phyloP scores from a whole-genome alignment of 1,140 invertebrate species.

The Eulimnadia texana region DNA sequence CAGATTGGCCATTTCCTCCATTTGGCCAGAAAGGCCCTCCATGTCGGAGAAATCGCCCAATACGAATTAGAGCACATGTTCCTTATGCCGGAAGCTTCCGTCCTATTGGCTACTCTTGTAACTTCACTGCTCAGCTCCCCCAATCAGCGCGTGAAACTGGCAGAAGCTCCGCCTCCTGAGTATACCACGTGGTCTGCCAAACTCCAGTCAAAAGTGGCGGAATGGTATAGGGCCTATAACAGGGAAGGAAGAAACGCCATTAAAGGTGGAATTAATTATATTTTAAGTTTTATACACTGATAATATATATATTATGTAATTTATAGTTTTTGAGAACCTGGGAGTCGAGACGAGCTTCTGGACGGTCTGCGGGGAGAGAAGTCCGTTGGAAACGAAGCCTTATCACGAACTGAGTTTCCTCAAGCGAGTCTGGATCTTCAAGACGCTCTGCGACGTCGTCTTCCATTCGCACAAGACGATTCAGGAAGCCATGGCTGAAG shows the following conservation, averaged over 20 bases:
- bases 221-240: slow-evolving; percentile 40
- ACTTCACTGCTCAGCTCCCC: slow-evolving; percentile 26
- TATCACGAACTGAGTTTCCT: slow-evolving; percentile 41
- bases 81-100: slow-evolving; percentile 39
- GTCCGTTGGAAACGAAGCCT: slow-evolving; percentile 33
- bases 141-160: slow-evolving; percentile 24
- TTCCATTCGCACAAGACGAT: slow-evolving; percentile 33
- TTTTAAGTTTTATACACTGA: slow-evolving; percentile 1
- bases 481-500: slow-evolving; percentile 29
- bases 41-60: slow-evolving; percentile 35
- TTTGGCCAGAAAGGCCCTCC: slow-evolving; percentile 35
- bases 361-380: slow-evolving; percentile 33
- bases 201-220: slow-evolving; percentile 22
- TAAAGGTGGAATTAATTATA: slow-evolving; percentile 27
- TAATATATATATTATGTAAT: slow-evolving; percentile 11
- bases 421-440: slow-evolving; percentile 41
- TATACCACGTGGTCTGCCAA: slow-evolving; percentile 29
- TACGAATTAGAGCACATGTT: slow-evolving; percentile 46
- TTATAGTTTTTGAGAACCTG: slow-evolving; percentile 33
- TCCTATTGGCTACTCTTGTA: slow-evolving; percentile 39
- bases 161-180: slow-evolving; percentile 38
- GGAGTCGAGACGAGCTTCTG: slow-evolving; percentile 38
- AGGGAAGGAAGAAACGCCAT: slow-evolving; percentile 31
- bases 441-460: slow-evolving; percentile 41
- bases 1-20: slow-evolving; percentile 43